phyloP scores from a whole-genome alignment of 2,113 vertebrate species.

The Gnathonemus longibarbis region DNA sequence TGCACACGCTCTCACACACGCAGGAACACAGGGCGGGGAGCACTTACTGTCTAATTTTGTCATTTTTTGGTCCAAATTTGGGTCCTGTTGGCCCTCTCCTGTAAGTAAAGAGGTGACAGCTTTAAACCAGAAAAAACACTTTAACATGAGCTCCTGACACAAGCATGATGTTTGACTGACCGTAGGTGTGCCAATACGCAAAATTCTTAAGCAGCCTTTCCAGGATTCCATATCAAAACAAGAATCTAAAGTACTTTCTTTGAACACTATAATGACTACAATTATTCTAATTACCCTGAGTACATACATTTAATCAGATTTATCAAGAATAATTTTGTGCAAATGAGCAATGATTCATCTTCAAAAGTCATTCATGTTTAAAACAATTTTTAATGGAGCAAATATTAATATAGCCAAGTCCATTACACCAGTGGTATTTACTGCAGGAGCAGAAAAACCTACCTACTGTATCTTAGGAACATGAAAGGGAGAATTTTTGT shows the following conservation, averaged over 20 bases:
- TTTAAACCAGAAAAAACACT: not conserved
- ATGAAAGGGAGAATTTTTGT: not conserved
- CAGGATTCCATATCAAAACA: not conserved
- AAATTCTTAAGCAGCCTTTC: not conserved
- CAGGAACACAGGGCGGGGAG: not conserved
- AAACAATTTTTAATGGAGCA: not conserved
- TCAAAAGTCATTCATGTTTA: not conserved
- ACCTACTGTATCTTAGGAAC: not conserved
- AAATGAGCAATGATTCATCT: not conserved
- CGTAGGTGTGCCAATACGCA: not conserved
- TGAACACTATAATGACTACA: not conserved
- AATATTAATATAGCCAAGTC: not conserved
- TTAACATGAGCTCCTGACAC: not conserved
- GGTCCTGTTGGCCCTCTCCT: constrained; percentile 90
- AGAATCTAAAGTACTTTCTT: constrained; percentile 8
- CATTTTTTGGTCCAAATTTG: constrained; percentile 87
- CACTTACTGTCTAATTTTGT: constrained; percentile 96
- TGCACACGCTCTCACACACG: not conserved
- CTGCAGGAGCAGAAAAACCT: not conserved
- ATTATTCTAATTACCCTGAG: not conserved
- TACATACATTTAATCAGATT: not conserved
- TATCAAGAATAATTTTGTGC: not conserved
- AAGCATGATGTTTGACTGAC: not conserved
- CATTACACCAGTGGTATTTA: not conserved
- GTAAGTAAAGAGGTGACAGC: constrained; percentile 20